Conservation (phyloP, 2,888 invertebrate species). For the Tribolium freemani region DNA sequence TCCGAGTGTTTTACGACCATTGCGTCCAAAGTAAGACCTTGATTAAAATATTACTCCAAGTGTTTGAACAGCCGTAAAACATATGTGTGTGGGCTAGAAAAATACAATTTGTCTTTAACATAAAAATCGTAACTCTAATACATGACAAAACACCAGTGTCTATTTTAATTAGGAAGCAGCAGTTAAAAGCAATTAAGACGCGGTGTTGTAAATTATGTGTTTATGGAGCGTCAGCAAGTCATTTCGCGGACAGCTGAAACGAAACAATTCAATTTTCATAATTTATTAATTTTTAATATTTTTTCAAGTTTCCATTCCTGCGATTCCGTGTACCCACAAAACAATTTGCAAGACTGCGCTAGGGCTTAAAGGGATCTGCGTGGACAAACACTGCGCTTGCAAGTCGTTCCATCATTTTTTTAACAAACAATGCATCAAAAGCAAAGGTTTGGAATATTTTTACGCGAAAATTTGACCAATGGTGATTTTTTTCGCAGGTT, state of each 20-base stretch:
- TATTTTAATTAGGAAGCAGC: constrained; percentile 45
- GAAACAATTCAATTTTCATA: no score
- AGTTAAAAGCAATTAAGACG: constrained; percentile 38
- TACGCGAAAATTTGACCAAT: constrained; percentile 7
- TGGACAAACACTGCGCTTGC: constrained; percentile 57
- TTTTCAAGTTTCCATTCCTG: constrained; percentile 44
- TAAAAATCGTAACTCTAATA: background rate
- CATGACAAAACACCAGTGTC: constrained; percentile 1
- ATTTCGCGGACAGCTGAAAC: background rate
- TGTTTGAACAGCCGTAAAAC: constrained; percentile 5
- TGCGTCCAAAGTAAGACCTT: constrained; percentile 56
- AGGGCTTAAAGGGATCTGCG: constrained; percentile 58
- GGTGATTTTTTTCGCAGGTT: constrained; percentile 53
- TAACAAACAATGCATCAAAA: constrained; percentile 60
- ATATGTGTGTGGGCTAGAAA: background rate
- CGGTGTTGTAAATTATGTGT: constrained; percentile 3
- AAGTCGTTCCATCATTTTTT: constrained; percentile 60
- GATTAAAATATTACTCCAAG: constrained; percentile 21
- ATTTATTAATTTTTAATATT: background rate
- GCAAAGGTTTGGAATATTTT: constrained; percentile 53
- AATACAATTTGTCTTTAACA: background rate
- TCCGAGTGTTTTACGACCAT: constrained; percentile 56
- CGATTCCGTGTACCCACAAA: constrained; percentile 46
- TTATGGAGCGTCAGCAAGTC: background rate
- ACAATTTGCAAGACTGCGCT: constrained; percentile 54